A percentile compares a stretch with the other conserved stretches of the same genome.
Conservation (phyloP, 2,888 invertebrate genomes). For the Sylvicola cinctus region DNA sequence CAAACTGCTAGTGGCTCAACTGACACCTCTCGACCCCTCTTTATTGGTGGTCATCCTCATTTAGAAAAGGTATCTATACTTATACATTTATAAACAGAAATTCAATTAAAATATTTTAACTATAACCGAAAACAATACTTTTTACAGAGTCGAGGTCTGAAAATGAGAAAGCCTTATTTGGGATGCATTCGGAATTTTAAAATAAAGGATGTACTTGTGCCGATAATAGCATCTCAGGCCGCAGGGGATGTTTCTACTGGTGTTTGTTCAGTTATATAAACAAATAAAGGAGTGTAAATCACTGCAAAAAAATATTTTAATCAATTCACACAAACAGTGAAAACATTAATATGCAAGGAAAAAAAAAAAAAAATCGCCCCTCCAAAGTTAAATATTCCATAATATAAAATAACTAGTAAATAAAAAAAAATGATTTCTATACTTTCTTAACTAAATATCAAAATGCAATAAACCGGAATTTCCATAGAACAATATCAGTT, state of each 20-base stretch:
- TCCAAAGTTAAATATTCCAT: too few species aligned
- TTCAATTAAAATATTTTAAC: not conserved
- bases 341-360: too few species aligned
- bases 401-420: too few species aligned
- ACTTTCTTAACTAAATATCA: too few species aligned
- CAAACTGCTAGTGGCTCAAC: constrained; percentile 40
- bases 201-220: constrained; percentile 32
- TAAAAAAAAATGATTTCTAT: too few species aligned
- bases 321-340: too few species aligned
- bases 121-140: not conserved
- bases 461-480: too few species aligned
- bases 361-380: too few species aligned
- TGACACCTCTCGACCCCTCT: constrained; percentile 67
- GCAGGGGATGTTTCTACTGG: constrained; percentile 55
- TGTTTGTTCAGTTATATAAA: constrained; percentile 58
- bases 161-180: constrained; percentile 48
- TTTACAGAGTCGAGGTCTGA: constrained; percentile 35
- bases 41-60: constrained; percentile 71
- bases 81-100: not conserved
- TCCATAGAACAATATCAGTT: too few species aligned
- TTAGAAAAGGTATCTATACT: constrained; percentile 16
- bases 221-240: constrained; percentile 34
- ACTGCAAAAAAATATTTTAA: too few species aligned
- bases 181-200: constrained; percentile 58
- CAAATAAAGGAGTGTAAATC: not conserved